Base-by-base conservation (phyloP, 2,888 invertebrate species). In the Xestia xanthographa region DNA sequence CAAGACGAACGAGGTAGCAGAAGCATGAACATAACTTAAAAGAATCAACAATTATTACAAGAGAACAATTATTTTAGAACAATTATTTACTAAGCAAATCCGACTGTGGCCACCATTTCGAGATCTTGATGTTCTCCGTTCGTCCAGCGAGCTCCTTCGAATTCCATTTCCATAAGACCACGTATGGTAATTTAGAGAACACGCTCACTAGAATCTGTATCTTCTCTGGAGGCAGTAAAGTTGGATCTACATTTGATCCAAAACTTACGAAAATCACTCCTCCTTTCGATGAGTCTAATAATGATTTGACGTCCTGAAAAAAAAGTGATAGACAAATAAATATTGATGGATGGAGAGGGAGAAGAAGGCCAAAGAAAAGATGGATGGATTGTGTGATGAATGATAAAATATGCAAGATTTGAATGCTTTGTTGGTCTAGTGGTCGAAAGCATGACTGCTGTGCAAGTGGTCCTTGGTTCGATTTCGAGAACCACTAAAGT, bases 191-290 rank as follows among this genome's bases (percentile, higher is more conserved):
- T 74, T 63, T 22, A 34, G 79, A 80, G 1, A 79, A 14, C 3
- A 75, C 75, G 53, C 48, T 56, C 0, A 79, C 62, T 14, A 79
- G 8, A 56, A 75, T 67, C 56, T 26, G 41, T 22, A 67, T 56
- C 56, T 66, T 67, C 17, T 80, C 53, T 11, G 34, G 45, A 14
- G 53, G 48, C 12, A 79, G 2, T 8, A 17, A 11, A 34, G 62
- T 22, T 14, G 75, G 41, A 22, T 80, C 66, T 2, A 79, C 75
- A 9, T 79, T 79, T 9, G 81, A 56, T n/a, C 79, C 79, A 20
- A 79, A 79, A 50, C 79, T 79, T 26, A 80, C 48, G n/a, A 63
- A 79, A 43, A 79, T 79, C 6, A 67, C 80, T 8, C 79, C 79
- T 14, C 67, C 17, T n/a, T 67, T 43, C 8, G 80, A 63, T 6